phyloP scores from a whole-genome alignment of 1,140 invertebrate species.

The Homarus americanus region DNA sequence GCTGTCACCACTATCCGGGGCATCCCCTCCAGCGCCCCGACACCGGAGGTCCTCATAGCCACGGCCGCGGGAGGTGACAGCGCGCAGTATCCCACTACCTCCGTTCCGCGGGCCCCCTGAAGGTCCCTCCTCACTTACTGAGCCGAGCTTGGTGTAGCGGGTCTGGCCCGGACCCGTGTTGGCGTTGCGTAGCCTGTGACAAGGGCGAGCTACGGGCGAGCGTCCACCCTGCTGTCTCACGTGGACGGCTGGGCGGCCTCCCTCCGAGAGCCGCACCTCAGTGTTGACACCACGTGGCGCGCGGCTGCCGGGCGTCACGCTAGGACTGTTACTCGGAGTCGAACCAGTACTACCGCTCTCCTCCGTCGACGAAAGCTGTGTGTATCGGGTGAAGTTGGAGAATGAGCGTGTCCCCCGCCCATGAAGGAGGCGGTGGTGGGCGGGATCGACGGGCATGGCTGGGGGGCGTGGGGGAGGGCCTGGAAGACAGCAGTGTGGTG shows the following conservation, averaged over 20 bases:
- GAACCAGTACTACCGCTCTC: conserved; percentile 21
- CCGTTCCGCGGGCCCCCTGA: not conserved
- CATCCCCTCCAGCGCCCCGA: conserved; percentile 48
- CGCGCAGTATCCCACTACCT: conserved; percentile 42
- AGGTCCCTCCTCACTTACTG: conserved; percentile 19
- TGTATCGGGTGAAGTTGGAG: conserved; percentile 39
- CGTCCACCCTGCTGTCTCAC: not conserved
- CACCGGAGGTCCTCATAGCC: conserved; percentile 67
- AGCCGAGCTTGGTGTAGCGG: conserved; percentile 43
- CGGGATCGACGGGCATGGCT: conserved; percentile 59
- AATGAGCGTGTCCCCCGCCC: conserved; percentile 40
- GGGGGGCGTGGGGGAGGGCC: not conserved
- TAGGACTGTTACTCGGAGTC: conserved; percentile 27
- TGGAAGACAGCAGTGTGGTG: not conserved
- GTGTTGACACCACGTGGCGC: conserved; percentile 9
- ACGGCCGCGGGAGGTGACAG: conserved; percentile 47
- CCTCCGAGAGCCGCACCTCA: conserved; percentile 39
- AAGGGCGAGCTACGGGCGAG: conserved; percentile 42
- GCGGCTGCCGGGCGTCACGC: not conserved
- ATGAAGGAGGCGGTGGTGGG: conserved; percentile 62
- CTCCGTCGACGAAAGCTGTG: conserved; percentile 19
- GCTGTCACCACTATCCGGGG: conserved; percentile 56
- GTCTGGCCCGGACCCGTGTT: not conserved
- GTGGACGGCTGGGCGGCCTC: conserved; percentile 28
- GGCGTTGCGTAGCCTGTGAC: conserved; percentile 10